Conservation (phyloP, 2,113 vertebrate genomes). For the Tretioscincus oriximinensis region DNA sequence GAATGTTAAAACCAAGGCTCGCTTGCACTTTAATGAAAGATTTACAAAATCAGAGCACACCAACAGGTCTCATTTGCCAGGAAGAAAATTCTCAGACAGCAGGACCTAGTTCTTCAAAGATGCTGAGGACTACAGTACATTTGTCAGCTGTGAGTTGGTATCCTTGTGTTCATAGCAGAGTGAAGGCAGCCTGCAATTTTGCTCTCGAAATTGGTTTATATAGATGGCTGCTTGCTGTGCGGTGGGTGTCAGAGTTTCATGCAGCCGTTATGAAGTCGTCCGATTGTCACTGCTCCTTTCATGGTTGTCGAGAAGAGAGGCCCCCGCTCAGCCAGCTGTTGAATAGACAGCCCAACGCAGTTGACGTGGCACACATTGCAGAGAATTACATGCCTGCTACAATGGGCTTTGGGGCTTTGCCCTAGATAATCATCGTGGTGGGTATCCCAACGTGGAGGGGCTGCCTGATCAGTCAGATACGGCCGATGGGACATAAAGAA, state of each 20-base stretch:
- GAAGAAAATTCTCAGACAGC: constrained; percentile 44
- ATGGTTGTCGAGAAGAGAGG: constrained; percentile 84
- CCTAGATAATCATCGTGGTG: constrained; percentile 95
- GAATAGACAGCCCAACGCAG: constrained; percentile 93
- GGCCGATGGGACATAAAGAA: constrained; percentile 82
- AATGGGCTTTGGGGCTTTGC: constrained; percentile 84
- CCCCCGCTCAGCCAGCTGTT: constrained; percentile 88
- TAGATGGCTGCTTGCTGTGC: constrained; percentile 88
- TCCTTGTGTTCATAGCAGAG: constrained; percentile 83
- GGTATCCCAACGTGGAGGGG: constrained; percentile 79
- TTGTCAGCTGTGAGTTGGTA: constrained; percentile 82
- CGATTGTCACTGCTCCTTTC: constrained; percentile 84
- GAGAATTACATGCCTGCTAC: constrained; percentile 90
- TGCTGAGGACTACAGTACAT: constrained; percentile 73
- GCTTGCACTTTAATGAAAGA: constrained; percentile 40
- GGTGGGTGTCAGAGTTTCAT: constrained; percentile 85
- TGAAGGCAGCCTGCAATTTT: constrained; percentile 88
- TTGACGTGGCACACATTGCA: constrained; percentile 88
- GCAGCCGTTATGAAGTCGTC: constrained; percentile 82
- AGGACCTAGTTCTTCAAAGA: constrained; percentile 67
- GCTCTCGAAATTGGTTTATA: constrained; percentile 89
- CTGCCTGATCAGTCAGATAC: constrained; percentile 93
- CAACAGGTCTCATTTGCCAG: constrained; percentile 35
- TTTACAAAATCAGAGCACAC: constrained; percentile 5
- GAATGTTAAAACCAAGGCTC: constrained; percentile 36